A percentile compares a stretch with the other conserved stretches of the same genome.
These are phyloP conservation scores for Ctena decussata DNA, from an alignment of 2,888 invertebrate genomes.

Conservation along the genomic window DNA sequence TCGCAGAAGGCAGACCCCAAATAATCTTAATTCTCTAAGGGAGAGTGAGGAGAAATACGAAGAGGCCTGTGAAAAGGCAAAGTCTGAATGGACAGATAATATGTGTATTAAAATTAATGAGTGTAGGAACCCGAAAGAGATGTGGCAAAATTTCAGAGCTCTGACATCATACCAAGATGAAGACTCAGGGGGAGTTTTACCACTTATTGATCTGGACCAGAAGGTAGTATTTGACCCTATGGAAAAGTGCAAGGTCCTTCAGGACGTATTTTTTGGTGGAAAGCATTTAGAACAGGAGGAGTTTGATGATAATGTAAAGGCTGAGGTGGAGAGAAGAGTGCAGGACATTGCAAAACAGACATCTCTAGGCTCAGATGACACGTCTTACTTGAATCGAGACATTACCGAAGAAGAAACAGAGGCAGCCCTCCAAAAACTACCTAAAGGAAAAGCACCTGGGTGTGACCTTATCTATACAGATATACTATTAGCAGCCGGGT, in stretches of 20 bases:
- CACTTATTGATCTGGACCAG: background rate
- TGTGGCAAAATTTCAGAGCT: background rate
- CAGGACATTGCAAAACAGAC: too few relatives aligned
- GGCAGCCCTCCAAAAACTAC: too few relatives aligned
- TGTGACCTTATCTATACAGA: background rate
- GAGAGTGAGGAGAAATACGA: background rate
- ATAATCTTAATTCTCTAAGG: background rate
- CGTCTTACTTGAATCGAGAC: background rate
- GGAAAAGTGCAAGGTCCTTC: too few relatives aligned
- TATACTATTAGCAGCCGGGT: background rate
- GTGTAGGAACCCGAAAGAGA: background rate
- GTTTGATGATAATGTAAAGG: background rate
- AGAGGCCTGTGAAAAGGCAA: background rate
- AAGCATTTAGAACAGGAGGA: background rate
- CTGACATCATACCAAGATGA: background rate
- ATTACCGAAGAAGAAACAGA: background rate
- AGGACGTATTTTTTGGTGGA: too few relatives aligned
- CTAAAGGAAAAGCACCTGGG: background rate
- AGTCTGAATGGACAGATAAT: background rate
- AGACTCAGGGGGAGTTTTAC: background rate
- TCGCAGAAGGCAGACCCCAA: background rate
- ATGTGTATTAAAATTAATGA: background rate
- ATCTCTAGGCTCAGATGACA: background rate
- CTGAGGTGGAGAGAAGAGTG: background rate
- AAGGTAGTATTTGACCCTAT: background rate